phyloP scores from a whole-genome alignment of 2,888 invertebrate genomes.

The Pyrgus malvae region DNA sequence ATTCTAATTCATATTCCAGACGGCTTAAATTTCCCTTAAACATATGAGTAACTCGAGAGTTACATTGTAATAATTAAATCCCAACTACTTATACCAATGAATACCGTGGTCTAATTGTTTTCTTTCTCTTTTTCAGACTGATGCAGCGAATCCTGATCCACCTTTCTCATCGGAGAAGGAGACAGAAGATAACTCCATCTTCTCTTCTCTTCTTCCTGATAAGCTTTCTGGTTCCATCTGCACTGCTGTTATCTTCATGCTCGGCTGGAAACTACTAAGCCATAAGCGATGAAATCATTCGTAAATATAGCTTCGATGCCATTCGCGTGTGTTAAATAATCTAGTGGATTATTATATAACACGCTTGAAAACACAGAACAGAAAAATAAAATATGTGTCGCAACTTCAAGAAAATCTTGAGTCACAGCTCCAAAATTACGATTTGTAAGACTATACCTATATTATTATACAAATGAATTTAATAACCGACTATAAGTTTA shows the following conservation, averaged over 20 bases:
- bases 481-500: too few species aligned
- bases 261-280: slow-evolving; percentile 83
- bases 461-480: too few species aligned
- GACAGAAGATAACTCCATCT: slow-evolving; percentile 66
- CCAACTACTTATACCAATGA: too few species aligned
- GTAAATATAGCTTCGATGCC: not conserved
- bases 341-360: slow-evolving; percentile 30
- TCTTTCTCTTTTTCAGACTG: slow-evolving; percentile 58
- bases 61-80: too few species aligned
- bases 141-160: slow-evolving; percentile 47
- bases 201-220: slow-evolving; percentile 81
- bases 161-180: slow-evolving; percentile 40
- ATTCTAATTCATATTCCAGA: too few species aligned
- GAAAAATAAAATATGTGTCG: not conserved
- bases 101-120: too few species aligned
- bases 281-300: slow-evolving; percentile 75
- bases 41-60: too few species aligned
- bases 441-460: too few species aligned
- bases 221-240: slow-evolving; percentile 81
- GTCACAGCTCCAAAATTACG: too few species aligned
- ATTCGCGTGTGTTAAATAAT: slow-evolving; percentile 35
- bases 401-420: too few species aligned
- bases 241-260: slow-evolving; percentile 83
- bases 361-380: slow-evolving; percentile 23
- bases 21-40: too few species aligned